A percentile compares a stretch with the other conserved stretches of the same genome.
phyloP scores from a whole-genome alignment of 1,140 invertebrate species.

The Asbolus verrucosus region DNA sequence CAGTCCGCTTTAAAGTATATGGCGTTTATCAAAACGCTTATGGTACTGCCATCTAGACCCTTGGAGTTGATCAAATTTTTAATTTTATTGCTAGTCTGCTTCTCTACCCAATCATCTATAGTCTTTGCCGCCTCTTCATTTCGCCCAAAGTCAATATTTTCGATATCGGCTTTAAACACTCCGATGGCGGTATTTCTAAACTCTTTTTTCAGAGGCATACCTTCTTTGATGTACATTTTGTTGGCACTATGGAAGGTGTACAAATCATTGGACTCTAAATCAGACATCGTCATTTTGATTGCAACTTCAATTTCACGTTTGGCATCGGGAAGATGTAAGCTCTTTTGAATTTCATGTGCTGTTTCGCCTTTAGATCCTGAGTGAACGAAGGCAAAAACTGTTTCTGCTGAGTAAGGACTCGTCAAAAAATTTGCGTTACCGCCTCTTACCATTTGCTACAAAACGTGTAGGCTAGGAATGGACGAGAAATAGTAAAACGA shows the following conservation, averaged over 20 bases:
- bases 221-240: slow-evolving; percentile 66
- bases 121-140: slow-evolving; percentile 61
- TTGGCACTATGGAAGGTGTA: slow-evolving; percentile 26
- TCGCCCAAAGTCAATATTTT: slow-evolving; percentile 70
- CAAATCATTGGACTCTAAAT: neutral
- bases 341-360: too few relatives aligned
- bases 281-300: too few relatives aligned
- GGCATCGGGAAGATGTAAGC: too few relatives aligned
- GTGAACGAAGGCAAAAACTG: too few relatives aligned
- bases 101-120: slow-evolving; percentile 80
- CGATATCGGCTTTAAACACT: slow-evolving; percentile 68
- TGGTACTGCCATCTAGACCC: slow-evolving; percentile 68
- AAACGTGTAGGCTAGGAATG: too few relatives aligned
- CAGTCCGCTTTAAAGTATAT: slow-evolving; percentile 83
- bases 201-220: slow-evolving; percentile 58
- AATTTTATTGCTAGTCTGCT: slow-evolving; percentile 79
- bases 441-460: too few relatives aligned
- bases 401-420: too few relatives aligned
- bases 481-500: too few relatives aligned
- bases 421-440: too few relatives aligned
- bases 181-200: slow-evolving; percentile 64
- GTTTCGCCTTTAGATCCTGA: too few relatives aligned
- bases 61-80: slow-evolving; percentile 73
- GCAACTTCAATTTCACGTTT: too few relatives aligned
- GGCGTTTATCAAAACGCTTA: slow-evolving; percentile 83